A percentile compares a stretch with the other conserved stretches of the same genome.
phyloP scores from a whole-genome alignment of 2,888 invertebrate species.

The Embidobia sp. region DNA sequence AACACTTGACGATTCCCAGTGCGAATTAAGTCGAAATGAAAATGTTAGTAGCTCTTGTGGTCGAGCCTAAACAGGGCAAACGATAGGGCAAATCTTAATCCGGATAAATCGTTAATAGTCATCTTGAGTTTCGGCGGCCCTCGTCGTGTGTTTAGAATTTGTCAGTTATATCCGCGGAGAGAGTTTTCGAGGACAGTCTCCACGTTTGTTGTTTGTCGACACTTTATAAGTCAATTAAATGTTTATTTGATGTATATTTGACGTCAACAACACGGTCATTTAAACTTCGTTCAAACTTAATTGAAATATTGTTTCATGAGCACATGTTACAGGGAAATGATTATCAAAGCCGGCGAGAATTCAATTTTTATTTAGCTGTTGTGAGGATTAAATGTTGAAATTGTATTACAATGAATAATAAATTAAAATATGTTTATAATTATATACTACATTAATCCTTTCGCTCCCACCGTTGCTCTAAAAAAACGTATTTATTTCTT shows the following conservation, averaged over 20 bases:
- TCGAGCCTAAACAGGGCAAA: slow-evolving; percentile 19
- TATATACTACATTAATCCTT: too few species aligned
- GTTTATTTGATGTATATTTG: slow-evolving; percentile 22
- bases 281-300: slow-evolving; percentile 15
- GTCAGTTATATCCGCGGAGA: slow-evolving; percentile 34
- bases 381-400: too few species aligned
- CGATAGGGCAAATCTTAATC: slow-evolving; percentile 69
- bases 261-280: slow-evolving; percentile 27
- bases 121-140: slow-evolving; percentile 49
- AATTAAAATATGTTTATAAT: too few species aligned
- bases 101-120: slow-evolving; percentile 70
- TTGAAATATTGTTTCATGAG: neutral
- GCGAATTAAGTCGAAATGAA: slow-evolving; percentile 53
- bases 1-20: slow-evolving; percentile 53
- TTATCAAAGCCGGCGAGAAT: neutral
- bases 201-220: slow-evolving; percentile 19
- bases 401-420: too few species aligned
- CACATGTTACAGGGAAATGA: neutral
- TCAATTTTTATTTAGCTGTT: neutral
- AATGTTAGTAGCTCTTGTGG: slow-evolving; percentile 51
- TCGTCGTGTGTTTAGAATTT: slow-evolving; percentile 43
- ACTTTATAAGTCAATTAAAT: slow-evolving; percentile 49
- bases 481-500: too few species aligned
- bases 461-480: too few species aligned
- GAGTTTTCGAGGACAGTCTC: slow-evolving; percentile 17